Evolutionary conservation across 1,140 invertebrate genomes (phyloP).

Genomic region (Platyscapa corneri): DNA sequence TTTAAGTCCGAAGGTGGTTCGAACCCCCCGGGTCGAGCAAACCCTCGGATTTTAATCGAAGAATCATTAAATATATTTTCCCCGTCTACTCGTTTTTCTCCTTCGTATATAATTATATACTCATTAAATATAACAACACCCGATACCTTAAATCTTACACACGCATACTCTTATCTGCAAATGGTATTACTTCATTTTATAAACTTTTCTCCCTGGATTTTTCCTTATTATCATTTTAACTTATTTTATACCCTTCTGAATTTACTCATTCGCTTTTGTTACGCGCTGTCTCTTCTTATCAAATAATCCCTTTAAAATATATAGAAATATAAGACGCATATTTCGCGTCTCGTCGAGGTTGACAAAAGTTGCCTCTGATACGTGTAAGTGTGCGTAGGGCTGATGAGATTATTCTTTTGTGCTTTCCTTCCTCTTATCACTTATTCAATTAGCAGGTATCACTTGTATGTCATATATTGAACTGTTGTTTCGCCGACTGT

Average conservation of each 20-base stretch:
- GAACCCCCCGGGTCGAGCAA: constrained; percentile 35
- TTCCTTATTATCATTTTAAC: neutral
- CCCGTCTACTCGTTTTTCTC: neutral
- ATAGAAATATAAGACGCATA: constrained; percentile 50
- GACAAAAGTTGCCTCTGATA: constrained; percentile 39
- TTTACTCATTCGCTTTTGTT: neutral
- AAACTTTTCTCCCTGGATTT: neutral
- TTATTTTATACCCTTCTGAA: neutral
- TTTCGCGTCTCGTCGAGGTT: neutral
- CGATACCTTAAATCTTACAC: constrained; percentile 58
- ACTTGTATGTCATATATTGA: constrained; percentile 21
- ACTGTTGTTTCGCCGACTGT: neutral
- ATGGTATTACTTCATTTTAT: constrained; percentile 54
- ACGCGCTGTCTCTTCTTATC: constrained; percentile 53
- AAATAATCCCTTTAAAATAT: constrained; percentile 53
- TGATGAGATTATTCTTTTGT: neutral
- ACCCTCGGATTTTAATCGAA: constrained; percentile 48
- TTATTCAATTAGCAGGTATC: constrained; percentile 40
- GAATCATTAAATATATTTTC: constrained; percentile 25
- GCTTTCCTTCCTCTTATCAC: constrained; percentile 47
- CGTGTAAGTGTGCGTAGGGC: neutral
- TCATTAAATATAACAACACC: constrained; percentile 62
- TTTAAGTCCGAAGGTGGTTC: constrained; percentile 44
- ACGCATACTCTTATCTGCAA: constrained; percentile 57
- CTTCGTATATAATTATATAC: constrained; percentile 40